phyloP scores from a whole-genome alignment of 2,888 invertebrate species.

The Argynnis bischoffii region DNA sequence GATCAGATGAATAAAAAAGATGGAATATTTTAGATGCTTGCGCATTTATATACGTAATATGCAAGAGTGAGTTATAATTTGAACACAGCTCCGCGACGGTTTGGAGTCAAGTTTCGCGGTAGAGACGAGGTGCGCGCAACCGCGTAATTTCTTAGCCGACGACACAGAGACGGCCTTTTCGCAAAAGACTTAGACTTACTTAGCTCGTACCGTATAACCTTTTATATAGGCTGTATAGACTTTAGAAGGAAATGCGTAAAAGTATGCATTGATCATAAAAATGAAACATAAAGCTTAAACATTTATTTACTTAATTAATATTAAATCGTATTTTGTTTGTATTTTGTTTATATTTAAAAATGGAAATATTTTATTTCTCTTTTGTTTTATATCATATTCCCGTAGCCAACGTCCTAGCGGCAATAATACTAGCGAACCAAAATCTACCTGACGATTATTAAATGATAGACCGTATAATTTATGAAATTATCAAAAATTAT shows the following conservation, averaged over 20 bases:
- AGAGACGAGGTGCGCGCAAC: conserved; percentile 63
- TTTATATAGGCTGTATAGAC: too few species aligned
- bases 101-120: conserved; percentile 67
- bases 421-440: conserved; percentile 48
- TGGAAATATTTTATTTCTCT: too few species aligned
- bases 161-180: conserved; percentile 16
- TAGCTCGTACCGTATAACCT: too few species aligned
- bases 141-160: conserved; percentile 63
- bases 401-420: conserved; percentile 24
- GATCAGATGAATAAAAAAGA: conserved; percentile 6
- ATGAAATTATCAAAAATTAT: conserved; percentile 80
- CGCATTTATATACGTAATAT: conserved; percentile 31
- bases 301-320: too few species aligned
- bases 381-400: neutral
- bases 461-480: conserved; percentile 75
- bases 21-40: conserved; percentile 27
- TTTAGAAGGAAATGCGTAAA: neutral
- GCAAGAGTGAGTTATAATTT: conserved; percentile 35
- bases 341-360: too few species aligned
- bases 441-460: conserved; percentile 69
- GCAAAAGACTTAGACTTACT: conserved; percentile 5
- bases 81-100: conserved; percentile 36
- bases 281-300: too few species aligned
- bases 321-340: too few species aligned
- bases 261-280: neutral